These are phyloP conservation scores for Python bivittatus DNA, from an alignment of 2,113 vertebrate genomes.

Conservation along the genomic window DNA sequence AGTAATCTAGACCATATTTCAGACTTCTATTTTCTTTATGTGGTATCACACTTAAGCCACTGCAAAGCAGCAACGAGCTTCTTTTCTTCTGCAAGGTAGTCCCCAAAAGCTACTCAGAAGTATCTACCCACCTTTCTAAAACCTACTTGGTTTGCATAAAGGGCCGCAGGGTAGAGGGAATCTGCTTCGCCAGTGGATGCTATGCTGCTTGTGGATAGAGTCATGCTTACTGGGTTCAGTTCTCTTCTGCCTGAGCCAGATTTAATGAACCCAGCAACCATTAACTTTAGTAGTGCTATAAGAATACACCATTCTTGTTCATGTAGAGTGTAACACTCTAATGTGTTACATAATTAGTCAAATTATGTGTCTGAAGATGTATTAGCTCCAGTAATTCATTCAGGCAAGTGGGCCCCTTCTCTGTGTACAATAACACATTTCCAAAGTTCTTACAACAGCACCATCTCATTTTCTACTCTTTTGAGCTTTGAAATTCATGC, in stretches of 20 bases:
- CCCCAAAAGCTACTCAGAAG: background rate
- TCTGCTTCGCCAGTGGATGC: background rate
- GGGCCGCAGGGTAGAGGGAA: background rate
- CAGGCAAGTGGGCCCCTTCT: background rate
- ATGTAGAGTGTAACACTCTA: background rate
- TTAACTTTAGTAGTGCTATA: background rate
- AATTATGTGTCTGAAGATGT: background rate
- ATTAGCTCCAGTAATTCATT: background rate
- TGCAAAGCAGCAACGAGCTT: background rate
- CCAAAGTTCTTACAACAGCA: slow-evolving; percentile 24
- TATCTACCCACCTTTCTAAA: background rate
- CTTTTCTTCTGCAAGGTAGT: background rate
- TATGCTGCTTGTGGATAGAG: background rate
- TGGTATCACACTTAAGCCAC: background rate
- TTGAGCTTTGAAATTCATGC: slow-evolving; percentile 29
- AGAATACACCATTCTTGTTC: slow-evolving; percentile 9
- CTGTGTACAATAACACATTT: background rate
- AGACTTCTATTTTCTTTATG: background rate
- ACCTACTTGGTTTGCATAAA: background rate
- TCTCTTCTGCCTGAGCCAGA: background rate
- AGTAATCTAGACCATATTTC: background rate
- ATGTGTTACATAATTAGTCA: slow-evolving; percentile 14
- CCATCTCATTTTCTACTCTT: slow-evolving; percentile 41
- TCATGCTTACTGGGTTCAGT: background rate
- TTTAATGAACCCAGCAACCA: background rate